Evolutionary conservation across 53 echinoderm and acorn worm genomes (phyloP), one percentile per base, ranked within the genome.

Genomic region (Glandiceps talaboti): DNA sequence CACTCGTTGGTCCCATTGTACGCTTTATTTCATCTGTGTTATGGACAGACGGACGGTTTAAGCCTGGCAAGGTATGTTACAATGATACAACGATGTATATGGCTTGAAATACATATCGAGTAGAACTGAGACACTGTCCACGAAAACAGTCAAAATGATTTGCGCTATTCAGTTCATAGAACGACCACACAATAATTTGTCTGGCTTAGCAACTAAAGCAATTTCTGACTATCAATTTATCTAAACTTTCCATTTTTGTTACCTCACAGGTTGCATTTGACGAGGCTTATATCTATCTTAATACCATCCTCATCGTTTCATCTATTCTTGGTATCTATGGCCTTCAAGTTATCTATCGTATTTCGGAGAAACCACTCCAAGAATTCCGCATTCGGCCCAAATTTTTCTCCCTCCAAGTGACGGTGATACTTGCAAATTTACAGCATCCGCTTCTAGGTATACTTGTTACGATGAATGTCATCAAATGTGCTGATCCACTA

Each of bases 41-140:
- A 26, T 95, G 96, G 96, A 88, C 88, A 30, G 92, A 95, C 78
- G 89, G 88, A 14, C 81, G 87, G 29, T 95, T 89, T 77, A 90
- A 76, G 27, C 92, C 92, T 27, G 96, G 96, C 64, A 12, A 12
- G 64, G 64, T 45, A 45, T 12, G 64, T 45, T n/a, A n/a, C n/a
- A n/a, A n/a, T n/a, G n/a, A n/a, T n/a, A n/a, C n/a, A n/a, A n/a
- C n/a, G n/a, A n/a, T n/a, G n/a, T n/a, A n/a, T n/a, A n/a, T n/a
- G n/a, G n/a, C n/a, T n/a, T n/a, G n/a, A n/a, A n/a, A n/a, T n/a
- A n/a, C n/a, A n/a, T n/a, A n/a, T n/a, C n/a, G n/a, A n/a, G n/a
- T n/a, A n/a, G n/a, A n/a, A n/a, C n/a, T n/a, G n/a, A n/a, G n/a
- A n/a, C n/a, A n/a, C n/a, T n/a, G n/a, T n/a, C n/a, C n/a, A n/a